A percentile compares a stretch with the other conserved stretches of the same genome.
Conservation (phyloP, 1,140 invertebrate genomes). For the Hermatobates lingyangjiaoensis region DNA sequence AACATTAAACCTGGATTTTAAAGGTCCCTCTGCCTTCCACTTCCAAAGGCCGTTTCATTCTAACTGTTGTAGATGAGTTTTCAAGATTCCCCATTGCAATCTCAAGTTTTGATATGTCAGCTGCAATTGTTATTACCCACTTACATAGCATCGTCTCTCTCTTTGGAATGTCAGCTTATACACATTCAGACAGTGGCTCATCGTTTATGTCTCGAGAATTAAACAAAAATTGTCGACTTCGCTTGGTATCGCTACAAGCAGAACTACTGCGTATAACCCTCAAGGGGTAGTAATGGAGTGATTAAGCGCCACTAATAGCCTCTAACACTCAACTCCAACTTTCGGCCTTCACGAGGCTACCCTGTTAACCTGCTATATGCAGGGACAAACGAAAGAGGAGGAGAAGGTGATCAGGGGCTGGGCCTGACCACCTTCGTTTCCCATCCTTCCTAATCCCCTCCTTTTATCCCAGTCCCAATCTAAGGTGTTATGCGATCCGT, state of each 20-base stretch:
- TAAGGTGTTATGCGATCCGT: too few relatives aligned
- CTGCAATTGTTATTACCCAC: slow-evolving; percentile 13
- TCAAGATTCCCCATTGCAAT: slow-evolving; percentile 20
- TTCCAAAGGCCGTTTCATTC: slow-evolving; percentile 16
- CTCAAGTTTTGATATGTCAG: slow-evolving; percentile 14
- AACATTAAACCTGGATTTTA: slow-evolving; percentile 18
- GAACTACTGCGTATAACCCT: slow-evolving; percentile 12
- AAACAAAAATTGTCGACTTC: slow-evolving; percentile 2
- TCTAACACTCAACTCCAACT: too few relatives aligned
- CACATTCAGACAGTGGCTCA: slow-evolving; percentile 16
- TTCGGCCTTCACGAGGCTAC: too few relatives aligned
- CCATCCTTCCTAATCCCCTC: too few relatives aligned
- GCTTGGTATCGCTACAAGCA: slow-evolving; percentile 10
- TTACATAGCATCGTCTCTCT: slow-evolving; percentile 13
- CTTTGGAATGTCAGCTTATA: slow-evolving; percentile 14
- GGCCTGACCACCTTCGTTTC: too few relatives aligned
- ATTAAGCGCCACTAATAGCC: too few relatives aligned
- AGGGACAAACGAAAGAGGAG: too few relatives aligned
- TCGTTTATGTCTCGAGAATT: slow-evolving; percentile 15
- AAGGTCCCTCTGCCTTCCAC: slow-evolving; percentile 16
- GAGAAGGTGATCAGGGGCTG: too few relatives aligned
- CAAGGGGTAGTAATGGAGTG: too few relatives aligned
- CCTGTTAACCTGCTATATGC: too few relatives aligned
- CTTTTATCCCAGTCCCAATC: too few relatives aligned
- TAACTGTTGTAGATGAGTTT: slow-evolving; percentile 19